Percentiles rank a stretch among this genome's conserved stretches.
phyloP scores from a whole-genome alignment of 1,140 invertebrate species.

The Drosophila paulistorum region DNA sequence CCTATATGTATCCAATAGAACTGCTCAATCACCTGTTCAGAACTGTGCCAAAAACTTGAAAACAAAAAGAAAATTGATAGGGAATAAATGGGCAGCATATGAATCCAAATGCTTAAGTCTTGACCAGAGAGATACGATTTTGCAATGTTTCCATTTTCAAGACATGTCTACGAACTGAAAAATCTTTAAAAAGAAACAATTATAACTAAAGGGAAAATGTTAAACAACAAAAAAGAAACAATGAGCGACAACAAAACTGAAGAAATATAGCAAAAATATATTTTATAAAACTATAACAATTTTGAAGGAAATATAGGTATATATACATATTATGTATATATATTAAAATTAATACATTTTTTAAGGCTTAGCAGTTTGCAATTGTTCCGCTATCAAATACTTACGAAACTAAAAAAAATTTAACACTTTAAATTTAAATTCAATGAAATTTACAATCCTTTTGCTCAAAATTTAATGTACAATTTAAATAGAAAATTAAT shows the following conservation, averaged over 20 bases:
- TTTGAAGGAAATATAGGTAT: conserved; percentile 2
- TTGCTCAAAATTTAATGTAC: conserved; percentile 60
- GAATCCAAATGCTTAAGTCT: conserved; percentile 15
- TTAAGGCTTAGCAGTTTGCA: conserved; percentile 32
- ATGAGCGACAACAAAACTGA: conserved; percentile 47
- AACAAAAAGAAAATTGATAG: conserved; percentile 12
- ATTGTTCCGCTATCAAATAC: conserved; percentile 42
- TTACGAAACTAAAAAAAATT: conserved; percentile 43
- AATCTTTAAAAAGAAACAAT: neutral
- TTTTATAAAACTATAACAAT: conserved; percentile 52
- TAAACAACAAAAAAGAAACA: conserved; percentile 5
- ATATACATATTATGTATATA: neutral
- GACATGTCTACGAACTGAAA: conserved; percentile 45
- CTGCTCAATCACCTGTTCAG: conserved; percentile 44
- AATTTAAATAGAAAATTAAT: conserved; percentile 25
- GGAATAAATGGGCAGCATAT: neutral
- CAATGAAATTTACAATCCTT: conserved; percentile 34
- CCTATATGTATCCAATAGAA: conserved; percentile 6
- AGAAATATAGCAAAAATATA: conserved; percentile 50
- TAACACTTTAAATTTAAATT: conserved; percentile 31
- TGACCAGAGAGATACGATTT: conserved; percentile 32
- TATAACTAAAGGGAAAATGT: neutral
- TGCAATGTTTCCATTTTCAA: neutral
- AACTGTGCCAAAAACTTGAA: conserved; percentile 53
- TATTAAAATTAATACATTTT: conserved; percentile 26